Evolutionary conservation across 2,888 invertebrate species (phyloP).

Genomic region (Formica aserva): DNA sequence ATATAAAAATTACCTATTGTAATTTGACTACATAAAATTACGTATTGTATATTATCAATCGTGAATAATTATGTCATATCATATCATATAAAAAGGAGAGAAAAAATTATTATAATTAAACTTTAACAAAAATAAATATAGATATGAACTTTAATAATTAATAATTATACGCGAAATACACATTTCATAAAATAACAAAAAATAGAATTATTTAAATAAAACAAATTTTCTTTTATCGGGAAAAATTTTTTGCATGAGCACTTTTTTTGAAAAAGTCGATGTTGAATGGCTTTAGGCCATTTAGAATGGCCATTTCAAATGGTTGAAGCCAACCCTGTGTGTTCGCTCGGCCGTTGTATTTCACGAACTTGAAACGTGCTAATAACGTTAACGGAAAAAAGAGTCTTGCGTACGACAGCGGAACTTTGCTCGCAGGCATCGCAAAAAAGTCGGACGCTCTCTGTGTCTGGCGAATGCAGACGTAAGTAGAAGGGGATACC

Average conservation of each 20-base stretch:
- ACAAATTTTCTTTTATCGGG: not conserved
- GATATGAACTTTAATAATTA: not conserved
- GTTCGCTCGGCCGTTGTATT: constrained; percentile 34
- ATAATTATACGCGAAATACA: not conserved
- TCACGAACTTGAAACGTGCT: constrained; percentile 25
- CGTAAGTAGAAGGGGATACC: not conserved
- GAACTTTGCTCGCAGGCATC: not conserved
- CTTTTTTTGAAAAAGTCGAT: constrained; percentile 27
- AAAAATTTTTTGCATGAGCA: constrained; percentile 6
- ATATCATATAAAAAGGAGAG: not conserved
- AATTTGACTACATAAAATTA: not conserved
- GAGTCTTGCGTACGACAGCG: not conserved
- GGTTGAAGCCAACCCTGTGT: not conserved
- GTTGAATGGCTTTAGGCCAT: constrained; percentile 28
- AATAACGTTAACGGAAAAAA: constrained; percentile 44
- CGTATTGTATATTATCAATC: not conserved
- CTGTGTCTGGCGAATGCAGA: not conserved
- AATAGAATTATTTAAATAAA: not conserved
- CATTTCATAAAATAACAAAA: not conserved
- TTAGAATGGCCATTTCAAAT: constrained; percentile 22
- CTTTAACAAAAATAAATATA: not conserved
- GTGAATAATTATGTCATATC: not conserved
- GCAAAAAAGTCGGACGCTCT: constrained; percentile 19
- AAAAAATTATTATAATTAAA: not conserved
- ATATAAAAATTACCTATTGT: not conserved